Conservation (phyloP, 2,888 invertebrate genomes). For the Melanotus villosus region DNA sequence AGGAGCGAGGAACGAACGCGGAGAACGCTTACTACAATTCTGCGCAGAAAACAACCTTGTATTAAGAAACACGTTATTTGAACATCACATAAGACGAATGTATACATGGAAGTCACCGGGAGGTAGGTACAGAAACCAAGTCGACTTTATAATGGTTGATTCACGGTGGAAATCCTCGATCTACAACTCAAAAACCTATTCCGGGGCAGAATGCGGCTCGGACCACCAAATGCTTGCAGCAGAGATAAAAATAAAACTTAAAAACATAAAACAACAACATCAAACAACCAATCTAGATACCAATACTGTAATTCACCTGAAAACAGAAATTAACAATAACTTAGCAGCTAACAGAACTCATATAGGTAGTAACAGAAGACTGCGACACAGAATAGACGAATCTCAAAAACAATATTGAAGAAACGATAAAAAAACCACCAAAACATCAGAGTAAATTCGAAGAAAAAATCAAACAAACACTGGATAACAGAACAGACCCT, state of each 20-base stretch:
- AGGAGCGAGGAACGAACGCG: background rate
- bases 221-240: constrained; percentile 1
- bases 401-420: background rate
- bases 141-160: background rate
- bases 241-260: constrained; percentile 1
- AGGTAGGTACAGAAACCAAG: background rate
- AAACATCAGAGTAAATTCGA: background rate
- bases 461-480: constrained; percentile 2
- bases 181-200: background rate
- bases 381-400: constrained; percentile 1
- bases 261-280: background rate
- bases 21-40: background rate
- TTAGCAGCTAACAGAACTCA: constrained; percentile 1
- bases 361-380: background rate
- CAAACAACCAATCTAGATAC: background rate
- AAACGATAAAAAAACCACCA: background rate
- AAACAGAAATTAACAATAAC: constrained; percentile 5
- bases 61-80: background rate
- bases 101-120: constrained; percentile 5
- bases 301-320: background rate
- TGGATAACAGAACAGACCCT: background rate
- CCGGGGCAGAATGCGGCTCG: constrained; percentile 3
- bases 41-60: background rate
- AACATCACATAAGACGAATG: background rate
- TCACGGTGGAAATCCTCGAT: too few relatives aligned